These are phyloP conservation scores for Tenebrio molitor DNA, from an alignment of 1,140 invertebrate species.

Conservation along the genomic window DNA sequence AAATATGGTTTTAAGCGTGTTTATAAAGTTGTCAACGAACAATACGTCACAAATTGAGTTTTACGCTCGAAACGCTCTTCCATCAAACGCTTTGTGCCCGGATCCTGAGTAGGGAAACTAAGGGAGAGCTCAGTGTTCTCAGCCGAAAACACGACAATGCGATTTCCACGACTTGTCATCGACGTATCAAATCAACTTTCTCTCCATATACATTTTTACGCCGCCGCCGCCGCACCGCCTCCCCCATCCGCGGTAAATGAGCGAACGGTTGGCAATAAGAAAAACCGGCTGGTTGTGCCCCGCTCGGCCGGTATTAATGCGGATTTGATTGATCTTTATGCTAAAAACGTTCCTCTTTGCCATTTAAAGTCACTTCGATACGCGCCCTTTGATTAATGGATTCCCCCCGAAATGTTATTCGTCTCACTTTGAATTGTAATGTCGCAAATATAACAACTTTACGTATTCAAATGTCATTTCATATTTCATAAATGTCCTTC, in stretches of 20 bases:
- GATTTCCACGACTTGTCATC: slow-evolving; percentile 19
- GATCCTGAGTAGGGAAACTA: slow-evolving; percentile 8
- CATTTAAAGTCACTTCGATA: slow-evolving; percentile 47
- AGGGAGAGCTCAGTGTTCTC: slow-evolving; percentile 3
- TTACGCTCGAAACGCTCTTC: slow-evolving; percentile 19
- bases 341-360: slow-evolving; percentile 45
- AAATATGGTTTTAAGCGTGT: slow-evolving; percentile 30
- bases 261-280: slow-evolving; percentile 27
- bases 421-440: slow-evolving; percentile 46
- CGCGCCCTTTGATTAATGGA: slow-evolving; percentile 46
- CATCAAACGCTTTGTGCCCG: slow-evolving; percentile 15
- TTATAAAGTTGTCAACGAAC: slow-evolving; percentile 42
- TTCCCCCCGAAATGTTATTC: slow-evolving; percentile 42
- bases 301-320: slow-evolving; percentile 38
- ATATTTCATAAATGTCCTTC: slow-evolving; percentile 38
- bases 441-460: slow-evolving; percentile 47
- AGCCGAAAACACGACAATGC: slow-evolving; percentile 27
- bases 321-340: slow-evolving; percentile 44
- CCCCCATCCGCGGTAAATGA: slow-evolving; percentile 35
- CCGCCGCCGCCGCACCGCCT: too few relatives aligned
- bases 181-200: slow-evolving; percentile 2
- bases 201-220: neutral
- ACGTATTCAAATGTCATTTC: slow-evolving; percentile 44
- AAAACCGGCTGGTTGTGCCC: slow-evolving; percentile 13
- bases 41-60: slow-evolving; percentile 42